Evolutionary conservation across 2,888 invertebrate species (phyloP).

Genomic region (Apocheima hispidaria): DNA sequence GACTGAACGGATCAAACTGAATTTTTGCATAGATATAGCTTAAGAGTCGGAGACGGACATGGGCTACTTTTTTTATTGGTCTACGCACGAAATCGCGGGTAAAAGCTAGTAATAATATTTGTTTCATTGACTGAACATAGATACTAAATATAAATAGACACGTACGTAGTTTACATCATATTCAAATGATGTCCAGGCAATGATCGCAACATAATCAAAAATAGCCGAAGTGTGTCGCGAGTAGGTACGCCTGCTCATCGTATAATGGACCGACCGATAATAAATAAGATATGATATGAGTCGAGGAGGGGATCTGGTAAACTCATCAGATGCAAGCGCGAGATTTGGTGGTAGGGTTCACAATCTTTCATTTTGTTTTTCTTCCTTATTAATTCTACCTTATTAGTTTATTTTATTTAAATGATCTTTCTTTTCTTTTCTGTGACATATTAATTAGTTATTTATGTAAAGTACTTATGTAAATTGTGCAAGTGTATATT

Average conservation of each 20-base stretch:
- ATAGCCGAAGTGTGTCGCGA: constrained; percentile 49
- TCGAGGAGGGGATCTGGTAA: constrained; percentile 63
- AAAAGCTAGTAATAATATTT: too few species aligned
- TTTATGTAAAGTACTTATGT: too few species aligned
- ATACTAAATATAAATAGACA: neutral
- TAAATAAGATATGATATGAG: constrained; percentile 67
- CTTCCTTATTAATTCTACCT: neutral
- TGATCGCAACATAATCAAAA: constrained; percentile 36
- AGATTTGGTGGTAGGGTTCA: constrained; percentile 55
- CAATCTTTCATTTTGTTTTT: neutral
- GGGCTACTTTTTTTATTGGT: too few species aligned
- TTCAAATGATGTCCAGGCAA: constrained; percentile 15
- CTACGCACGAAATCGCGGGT: too few species aligned
- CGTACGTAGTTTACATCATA: neutral
- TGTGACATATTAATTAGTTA: too few species aligned
- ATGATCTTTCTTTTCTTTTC: too few species aligned
- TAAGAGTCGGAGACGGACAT: too few species aligned
- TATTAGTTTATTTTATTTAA: too few species aligned
- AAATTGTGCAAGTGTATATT: too few species aligned
- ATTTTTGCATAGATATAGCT: too few species aligned
- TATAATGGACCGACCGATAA: constrained; percentile 67
- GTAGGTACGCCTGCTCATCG: neutral
- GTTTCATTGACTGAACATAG: too few species aligned
- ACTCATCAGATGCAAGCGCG: constrained; percentile 57
- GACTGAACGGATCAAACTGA: too few species aligned